Evolutionary conservation across 64 coral and sea anemone species (phyloP).

Genomic region (Stichodactyla mertensii): DNA sequence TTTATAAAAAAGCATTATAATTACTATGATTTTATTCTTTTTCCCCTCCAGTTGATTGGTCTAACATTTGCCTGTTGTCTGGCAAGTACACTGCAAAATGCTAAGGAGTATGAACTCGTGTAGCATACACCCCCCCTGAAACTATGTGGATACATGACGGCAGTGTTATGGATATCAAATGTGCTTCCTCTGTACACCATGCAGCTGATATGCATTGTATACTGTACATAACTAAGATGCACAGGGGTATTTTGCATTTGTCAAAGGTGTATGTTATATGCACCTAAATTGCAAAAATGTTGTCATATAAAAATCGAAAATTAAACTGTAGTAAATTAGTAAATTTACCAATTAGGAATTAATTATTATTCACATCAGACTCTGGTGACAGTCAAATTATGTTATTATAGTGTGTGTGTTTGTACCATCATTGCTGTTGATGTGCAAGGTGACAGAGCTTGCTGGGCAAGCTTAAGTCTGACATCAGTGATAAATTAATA

Average conservation of each 20-base stretch:
- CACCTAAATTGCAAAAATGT: too few relatives aligned
- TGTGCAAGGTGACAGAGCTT: too few relatives aligned
- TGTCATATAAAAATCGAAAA: too few relatives aligned
- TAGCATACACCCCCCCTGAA: slow-evolving; percentile 2
- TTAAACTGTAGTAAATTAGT: too few relatives aligned
- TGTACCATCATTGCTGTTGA: too few relatives aligned
- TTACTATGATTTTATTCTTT: neutral
- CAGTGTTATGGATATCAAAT: neutral
- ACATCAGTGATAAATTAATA: too few relatives aligned
- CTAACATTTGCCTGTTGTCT: slow-evolving; percentile 77
- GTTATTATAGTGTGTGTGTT: too few relatives aligned
- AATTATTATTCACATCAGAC: too few relatives aligned
- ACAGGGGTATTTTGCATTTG: neutral
- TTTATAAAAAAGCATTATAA: neutral
- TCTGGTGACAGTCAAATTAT: too few relatives aligned
- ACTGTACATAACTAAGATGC: neutral
- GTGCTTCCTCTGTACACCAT: neutral
- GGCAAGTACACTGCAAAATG: slow-evolving; percentile 68
- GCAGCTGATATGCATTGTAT: neutral
- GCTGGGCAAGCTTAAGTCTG: too few relatives aligned
- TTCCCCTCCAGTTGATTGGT: slow-evolving; percentile 71
- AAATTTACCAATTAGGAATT: too few relatives aligned
- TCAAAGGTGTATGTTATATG: neutral
- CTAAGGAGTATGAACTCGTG: slow-evolving; percentile 81
- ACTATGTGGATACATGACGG: neutral